Percentiles rank a stretch among this genome's conserved stretches.
These are phyloP conservation scores for Rhipidura dahli DNA, from an alignment of 2,113 vertebrate species.

Conservation along the genomic window DNA sequence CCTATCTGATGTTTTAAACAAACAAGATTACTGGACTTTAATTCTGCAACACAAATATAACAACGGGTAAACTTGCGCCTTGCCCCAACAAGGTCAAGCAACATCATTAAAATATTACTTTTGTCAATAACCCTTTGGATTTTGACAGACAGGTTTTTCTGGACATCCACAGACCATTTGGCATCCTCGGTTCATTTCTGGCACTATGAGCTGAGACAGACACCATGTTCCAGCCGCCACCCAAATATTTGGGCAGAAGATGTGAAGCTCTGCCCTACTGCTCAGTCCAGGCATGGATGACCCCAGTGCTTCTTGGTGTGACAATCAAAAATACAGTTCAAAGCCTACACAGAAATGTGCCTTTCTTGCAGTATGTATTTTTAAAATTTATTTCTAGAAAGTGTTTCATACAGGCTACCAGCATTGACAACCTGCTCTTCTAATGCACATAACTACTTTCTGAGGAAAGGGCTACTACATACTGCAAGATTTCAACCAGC, in stretches of 20 bases:
- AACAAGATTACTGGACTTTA: neutral
- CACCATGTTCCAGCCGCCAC: neutral
- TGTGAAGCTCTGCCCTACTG: neutral
- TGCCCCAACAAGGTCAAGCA: neutral
- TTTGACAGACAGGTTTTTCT: neutral
- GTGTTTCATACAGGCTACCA: neutral
- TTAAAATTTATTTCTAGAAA: neutral
- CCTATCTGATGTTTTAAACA: neutral
- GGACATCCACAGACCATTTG: neutral
- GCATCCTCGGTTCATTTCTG: neutral
- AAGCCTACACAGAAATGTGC: neutral
- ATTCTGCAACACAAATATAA: neutral
- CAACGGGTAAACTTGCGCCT: neutral
- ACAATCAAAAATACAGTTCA: neutral
- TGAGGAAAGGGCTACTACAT: neutral
- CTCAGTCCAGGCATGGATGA: neutral
- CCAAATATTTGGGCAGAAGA: neutral
- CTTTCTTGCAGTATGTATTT: neutral
- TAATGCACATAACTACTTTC: neutral
- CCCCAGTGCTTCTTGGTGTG: fast-evolving
- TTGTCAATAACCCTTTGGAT: neutral
- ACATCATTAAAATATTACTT: neutral
- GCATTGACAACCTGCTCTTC: neutral
- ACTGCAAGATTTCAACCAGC: neutral
- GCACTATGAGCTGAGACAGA: neutral